phyloP scores from a whole-genome alignment of 2,797 vertebrate species.

The Leptatherina wallacei region DNA sequence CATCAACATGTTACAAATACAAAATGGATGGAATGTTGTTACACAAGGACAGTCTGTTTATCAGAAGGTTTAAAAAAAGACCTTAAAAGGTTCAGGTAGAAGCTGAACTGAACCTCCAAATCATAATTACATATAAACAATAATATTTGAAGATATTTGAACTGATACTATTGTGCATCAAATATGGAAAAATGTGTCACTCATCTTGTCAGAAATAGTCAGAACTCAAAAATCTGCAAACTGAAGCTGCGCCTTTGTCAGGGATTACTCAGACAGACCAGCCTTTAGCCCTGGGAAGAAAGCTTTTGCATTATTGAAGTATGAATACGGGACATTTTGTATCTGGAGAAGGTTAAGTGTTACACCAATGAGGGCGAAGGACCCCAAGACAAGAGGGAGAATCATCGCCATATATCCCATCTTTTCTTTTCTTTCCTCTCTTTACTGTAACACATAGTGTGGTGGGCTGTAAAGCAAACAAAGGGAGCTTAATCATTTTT shows the following conservation, averaged over 20 bases:
- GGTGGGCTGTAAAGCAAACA: neutral
- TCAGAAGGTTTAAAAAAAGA: conserved; percentile 30
- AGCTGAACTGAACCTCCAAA: neutral
- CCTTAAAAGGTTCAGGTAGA: conserved; percentile 6
- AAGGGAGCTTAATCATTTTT: neutral
- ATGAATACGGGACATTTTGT: conserved; percentile 64
- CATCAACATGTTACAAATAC: conserved; percentile 41
- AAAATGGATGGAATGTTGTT: conserved; percentile 40
- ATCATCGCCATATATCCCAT: conserved; percentile 37
- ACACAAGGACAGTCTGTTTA: conserved; percentile 19
- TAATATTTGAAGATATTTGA: conserved; percentile 9
- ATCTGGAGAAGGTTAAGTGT: conserved; percentile 50
- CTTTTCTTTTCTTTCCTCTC: conserved; percentile 44
- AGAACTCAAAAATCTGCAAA: conserved; percentile 22
- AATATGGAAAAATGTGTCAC: neutral
- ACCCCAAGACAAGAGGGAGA: conserved; percentile 37
- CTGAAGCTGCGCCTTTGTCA: conserved; percentile 42
- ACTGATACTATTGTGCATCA: neutral
- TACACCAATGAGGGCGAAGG: conserved; percentile 33
- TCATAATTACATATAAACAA: conserved; percentile 4
- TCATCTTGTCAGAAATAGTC: conserved; percentile 32
- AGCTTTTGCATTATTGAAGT: conserved; percentile 61
- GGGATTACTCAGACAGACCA: conserved; percentile 50
- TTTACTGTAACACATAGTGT: conserved; percentile 31
- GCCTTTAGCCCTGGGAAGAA: conserved; percentile 30